Percentiles rank a stretch among this genome's conserved stretches.
Conservation (phyloP, 2,797 vertebrate genomes). For the Falco biarmicus region DNA sequence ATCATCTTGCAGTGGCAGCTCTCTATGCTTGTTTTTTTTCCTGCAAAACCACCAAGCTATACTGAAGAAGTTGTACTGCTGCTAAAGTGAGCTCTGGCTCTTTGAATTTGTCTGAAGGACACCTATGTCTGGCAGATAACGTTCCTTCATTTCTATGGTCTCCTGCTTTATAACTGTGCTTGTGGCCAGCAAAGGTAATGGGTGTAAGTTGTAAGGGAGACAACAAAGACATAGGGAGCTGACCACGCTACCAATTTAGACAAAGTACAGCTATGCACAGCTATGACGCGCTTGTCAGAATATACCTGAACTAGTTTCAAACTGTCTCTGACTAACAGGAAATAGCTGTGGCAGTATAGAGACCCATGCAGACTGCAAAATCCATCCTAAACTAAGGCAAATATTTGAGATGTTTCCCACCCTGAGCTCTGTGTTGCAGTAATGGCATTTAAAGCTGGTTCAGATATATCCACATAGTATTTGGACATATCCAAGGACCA, state of each 20-base stretch:
- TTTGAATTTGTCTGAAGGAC: background rate
- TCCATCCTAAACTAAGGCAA: background rate
- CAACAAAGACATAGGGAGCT: background rate
- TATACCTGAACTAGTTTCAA: background rate
- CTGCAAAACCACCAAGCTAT: background rate
- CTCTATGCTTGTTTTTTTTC: background rate
- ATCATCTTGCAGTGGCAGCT: background rate
- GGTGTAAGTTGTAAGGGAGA: background rate
- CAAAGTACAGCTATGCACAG: background rate
- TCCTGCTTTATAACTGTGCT: background rate
- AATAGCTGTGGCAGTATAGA: background rate
- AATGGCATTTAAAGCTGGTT: background rate
- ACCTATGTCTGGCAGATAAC: background rate
- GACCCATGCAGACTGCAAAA: background rate
- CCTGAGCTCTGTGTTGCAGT: background rate
- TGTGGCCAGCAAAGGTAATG: background rate
- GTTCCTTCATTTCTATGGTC: background rate
- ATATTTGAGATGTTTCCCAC: background rate
- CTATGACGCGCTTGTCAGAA: background rate
- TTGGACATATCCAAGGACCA: background rate
- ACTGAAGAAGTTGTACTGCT: background rate
- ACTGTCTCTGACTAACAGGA: background rate
- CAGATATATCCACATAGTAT: background rate
- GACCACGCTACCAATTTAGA: background rate
- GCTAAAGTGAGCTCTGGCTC: background rate